Evolutionary conservation across 2,113 vertebrate species (phyloP).

Genomic region (Lepus americanus): DNA sequence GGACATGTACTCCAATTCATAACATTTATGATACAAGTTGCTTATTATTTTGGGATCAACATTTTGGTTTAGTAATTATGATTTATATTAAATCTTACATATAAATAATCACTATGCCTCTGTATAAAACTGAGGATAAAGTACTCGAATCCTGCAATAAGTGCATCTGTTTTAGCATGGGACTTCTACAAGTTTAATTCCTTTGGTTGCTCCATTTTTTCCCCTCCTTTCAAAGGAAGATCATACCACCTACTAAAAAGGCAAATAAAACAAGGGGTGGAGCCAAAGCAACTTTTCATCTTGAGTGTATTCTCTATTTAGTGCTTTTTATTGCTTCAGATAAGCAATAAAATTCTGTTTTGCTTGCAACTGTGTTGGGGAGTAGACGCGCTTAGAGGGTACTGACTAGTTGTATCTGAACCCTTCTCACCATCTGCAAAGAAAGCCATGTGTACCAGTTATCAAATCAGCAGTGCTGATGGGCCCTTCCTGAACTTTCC

Average conservation of each 20-base stretch:
- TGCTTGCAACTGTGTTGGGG: background rate
- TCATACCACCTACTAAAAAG: background rate
- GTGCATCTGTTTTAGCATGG: background rate
- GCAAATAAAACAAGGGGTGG: background rate
- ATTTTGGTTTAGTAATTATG: slow-evolving; percentile 72
- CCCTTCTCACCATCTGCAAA: background rate
- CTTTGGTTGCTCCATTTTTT: background rate
- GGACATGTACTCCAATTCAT: slow-evolving; percentile 39
- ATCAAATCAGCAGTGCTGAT: background rate
- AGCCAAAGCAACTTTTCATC: background rate
- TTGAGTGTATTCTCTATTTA: slow-evolving; percentile 2
- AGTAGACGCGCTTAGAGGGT: background rate
- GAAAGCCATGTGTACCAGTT: background rate
- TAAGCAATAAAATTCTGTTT: background rate
- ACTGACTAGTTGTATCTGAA: background rate
- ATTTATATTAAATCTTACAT: slow-evolving; percentile 58
- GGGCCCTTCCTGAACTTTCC: background rate
- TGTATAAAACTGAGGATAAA: slow-evolving; percentile 43
- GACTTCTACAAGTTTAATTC: background rate
- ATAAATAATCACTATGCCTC: slow-evolving; percentile 56
- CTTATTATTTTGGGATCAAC: slow-evolving; percentile 70
- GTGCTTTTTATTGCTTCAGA: background rate
- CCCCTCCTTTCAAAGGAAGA: background rate
- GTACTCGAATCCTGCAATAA: slow-evolving; percentile 29
- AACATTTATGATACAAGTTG: slow-evolving; percentile 44